Evolutionary conservation across 2,113 vertebrate species (phyloP).

Genomic region (Scomber colias): DNA sequence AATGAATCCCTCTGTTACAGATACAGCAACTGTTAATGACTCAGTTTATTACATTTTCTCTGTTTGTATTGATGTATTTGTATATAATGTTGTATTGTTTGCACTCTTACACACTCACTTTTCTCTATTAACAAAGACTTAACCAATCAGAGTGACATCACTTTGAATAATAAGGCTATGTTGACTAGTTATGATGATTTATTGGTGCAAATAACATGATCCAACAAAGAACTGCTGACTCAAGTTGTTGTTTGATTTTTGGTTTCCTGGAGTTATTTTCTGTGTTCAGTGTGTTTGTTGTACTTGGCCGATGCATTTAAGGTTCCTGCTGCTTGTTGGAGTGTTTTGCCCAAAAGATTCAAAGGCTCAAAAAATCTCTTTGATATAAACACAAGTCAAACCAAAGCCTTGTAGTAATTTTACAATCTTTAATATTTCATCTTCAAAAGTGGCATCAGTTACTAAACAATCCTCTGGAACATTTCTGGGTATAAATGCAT

Average conservation of each 20-base stretch:
- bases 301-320: background rate
- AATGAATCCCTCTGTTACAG: too few species aligned
- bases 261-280: background rate
- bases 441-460: slow-evolving; percentile 52
- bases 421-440: slow-evolving; percentile 68
- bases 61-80: too few species aligned
- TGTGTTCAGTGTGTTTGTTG: background rate
- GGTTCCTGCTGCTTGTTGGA: background rate
- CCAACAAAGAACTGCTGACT: background rate
- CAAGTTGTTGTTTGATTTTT: slow-evolving; percentile 4
- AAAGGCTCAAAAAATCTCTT: slow-evolving; percentile 7
- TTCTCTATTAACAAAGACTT: background rate
- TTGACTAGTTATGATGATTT: background rate
- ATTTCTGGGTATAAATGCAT: slow-evolving; percentile 56
- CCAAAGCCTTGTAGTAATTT: slow-evolving; percentile 12
- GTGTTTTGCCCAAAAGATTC: background rate
- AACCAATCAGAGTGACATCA: too few species aligned
- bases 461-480: slow-evolving; percentile 61
- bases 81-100: too few species aligned
- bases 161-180: background rate
- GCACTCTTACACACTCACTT: background rate
- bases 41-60: too few species aligned
- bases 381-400: slow-evolving; percentile 35
- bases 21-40: too few species aligned
- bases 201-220: background rate